Evolutionary conservation across 2,888 invertebrate species (phyloP), one percentile per base, ranked within the genome.

Genomic region (Caenorhabditis sp.): DNA sequence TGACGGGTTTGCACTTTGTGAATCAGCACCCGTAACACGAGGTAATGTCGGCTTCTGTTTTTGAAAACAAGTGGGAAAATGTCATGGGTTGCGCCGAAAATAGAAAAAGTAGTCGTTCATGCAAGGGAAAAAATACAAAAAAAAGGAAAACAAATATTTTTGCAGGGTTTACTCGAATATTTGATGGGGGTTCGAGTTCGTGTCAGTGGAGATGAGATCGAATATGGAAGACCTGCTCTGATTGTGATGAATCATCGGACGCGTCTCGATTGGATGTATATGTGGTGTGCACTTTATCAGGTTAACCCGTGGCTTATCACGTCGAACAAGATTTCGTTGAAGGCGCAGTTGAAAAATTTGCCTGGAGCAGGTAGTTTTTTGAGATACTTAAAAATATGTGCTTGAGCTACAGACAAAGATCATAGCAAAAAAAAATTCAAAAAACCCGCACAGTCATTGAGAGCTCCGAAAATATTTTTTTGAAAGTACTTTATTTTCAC

Each of bases 261-360:
- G 31, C 67, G 87, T 59, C 91, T 95, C 14, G 95, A 95, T 88
- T 95, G 95, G 95, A 93, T 95, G 88, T 95, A 93, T 87, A 90
- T 94, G 50, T 95, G 94, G 93, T 92, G 93, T 61, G 93, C 92
- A 1, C 90, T 94, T 86, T 93, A 93, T 84, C 93, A 93, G 85
- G 92, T 92, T 27, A 85, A 89, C 23, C 86, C 88, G 82, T 89
- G 91, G 89, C 89, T 89, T 81, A 86, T 88, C 86, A 70, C 88
- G 76, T 62, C 83, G 17, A 88, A 93, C 63, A 94, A 94, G 89
- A 94, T 94, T 85, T 92, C 95, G 63, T 90, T 95, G 59, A 95
- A 95, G 88, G 92, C 93, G 81, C 92, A 92, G 76, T 92, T 95
- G 63, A 92, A 93, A 86, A 91, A 91, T 82, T 90, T 94, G 77